Conservation (phyloP, 2,888 invertebrate genomes). For the Adineta ricciae region DNA sequence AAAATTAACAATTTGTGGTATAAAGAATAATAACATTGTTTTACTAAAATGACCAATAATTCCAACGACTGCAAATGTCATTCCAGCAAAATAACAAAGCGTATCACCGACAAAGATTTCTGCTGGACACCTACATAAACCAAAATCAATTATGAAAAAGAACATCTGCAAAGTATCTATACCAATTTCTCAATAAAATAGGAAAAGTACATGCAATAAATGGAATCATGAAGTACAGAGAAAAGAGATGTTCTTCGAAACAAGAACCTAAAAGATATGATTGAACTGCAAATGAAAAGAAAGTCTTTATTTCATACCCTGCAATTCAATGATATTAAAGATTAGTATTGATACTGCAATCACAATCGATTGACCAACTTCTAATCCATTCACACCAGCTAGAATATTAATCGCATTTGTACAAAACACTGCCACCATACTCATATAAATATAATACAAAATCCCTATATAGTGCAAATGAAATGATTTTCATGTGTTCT, state of each 20-base stretch:
- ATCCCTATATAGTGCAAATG: conserved; percentile 54
- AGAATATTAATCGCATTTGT: conserved; percentile 98
- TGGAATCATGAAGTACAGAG: conserved; percentile 83
- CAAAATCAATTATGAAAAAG: no score
- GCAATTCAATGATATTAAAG: conserved; percentile 73
- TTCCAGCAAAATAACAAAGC: conserved; percentile 95
- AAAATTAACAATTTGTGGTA: conserved; percentile 89
- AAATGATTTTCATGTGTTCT: neutral
- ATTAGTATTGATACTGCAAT: conserved; percentile 75
- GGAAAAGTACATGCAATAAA: conserved; percentile 78
- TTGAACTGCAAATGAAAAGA: no score
- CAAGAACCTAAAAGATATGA: conserved; percentile 38
- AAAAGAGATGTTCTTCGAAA: conserved; percentile 62
- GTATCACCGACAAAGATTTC: conserved; percentile 95
- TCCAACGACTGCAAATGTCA: conserved; percentile 97
- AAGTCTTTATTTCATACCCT: conserved; percentile 49
- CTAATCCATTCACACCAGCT: conserved; percentile 93
- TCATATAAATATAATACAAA: conserved; percentile 83
- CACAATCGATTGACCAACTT: conserved; percentile 86
- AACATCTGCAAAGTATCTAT: neutral
- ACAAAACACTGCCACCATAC: conserved; percentile 94
- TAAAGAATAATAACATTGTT: conserved; percentile 86
- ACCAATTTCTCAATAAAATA: conserved; percentile 82
- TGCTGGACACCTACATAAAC: conserved; percentile 64
- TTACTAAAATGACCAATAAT: conserved; percentile 97